Conservation (phyloP, 2,113 vertebrate species). For the Heterotilapia buettikoferi region DNA sequence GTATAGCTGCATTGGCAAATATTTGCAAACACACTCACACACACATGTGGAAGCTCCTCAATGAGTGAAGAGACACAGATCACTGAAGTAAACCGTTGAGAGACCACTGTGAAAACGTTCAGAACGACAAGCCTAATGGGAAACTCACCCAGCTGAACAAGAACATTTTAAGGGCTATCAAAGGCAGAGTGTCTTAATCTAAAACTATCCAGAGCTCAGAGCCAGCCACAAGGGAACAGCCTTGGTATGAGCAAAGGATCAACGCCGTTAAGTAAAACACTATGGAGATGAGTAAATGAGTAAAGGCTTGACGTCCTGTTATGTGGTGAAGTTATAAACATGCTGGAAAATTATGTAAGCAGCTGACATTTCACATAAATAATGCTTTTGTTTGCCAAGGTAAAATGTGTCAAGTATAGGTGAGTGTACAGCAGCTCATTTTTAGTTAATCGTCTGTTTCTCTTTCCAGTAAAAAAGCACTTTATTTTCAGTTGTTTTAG, state of each 20-base stretch:
- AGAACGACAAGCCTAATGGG: background rate
- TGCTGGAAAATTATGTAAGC: background rate
- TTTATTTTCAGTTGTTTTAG: background rate
- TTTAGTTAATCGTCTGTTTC: background rate
- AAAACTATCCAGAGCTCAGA: background rate
- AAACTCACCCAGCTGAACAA: background rate
- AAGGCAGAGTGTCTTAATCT: background rate
- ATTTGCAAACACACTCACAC: background rate
- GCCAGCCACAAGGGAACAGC: background rate
- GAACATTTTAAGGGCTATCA: background rate
- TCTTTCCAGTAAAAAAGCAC: background rate
- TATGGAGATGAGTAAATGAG: background rate
- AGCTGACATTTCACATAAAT: background rate
- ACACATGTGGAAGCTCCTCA: background rate
- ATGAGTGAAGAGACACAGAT: background rate
- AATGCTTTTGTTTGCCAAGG: background rate
- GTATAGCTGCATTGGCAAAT: background rate
- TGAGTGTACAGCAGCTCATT: background rate
- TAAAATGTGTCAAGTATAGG: background rate
- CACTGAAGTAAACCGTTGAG: background rate
- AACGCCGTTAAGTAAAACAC: background rate
- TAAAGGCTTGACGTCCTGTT: background rate
- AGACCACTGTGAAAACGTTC: background rate
- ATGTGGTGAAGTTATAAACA: background rate
- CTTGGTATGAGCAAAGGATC: background rate